Percentiles rank a stretch among this genome's conserved stretches.
phyloP scores from a whole-genome alignment of 2,888 invertebrate genomes.

The Petrolisthes manimaculis region DNA sequence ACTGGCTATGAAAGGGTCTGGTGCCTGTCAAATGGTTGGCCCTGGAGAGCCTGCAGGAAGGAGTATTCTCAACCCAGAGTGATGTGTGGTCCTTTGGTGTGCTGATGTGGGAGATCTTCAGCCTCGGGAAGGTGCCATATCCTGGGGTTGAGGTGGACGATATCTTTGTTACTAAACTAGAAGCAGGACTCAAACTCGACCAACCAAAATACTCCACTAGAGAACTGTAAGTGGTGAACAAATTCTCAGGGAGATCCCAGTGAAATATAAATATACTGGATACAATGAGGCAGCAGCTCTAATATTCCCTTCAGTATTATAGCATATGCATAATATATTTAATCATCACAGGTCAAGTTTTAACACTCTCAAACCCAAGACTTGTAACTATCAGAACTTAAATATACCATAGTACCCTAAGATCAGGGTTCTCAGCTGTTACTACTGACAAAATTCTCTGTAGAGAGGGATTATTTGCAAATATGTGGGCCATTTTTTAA shows the following conservation, averaged over 20 bases:
- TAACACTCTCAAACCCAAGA: too few relatives aligned
- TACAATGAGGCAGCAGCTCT: too few relatives aligned
- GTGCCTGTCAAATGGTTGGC: constrained; percentile 86
- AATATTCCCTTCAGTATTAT: too few relatives aligned
- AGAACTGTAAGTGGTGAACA: constrained; percentile 32
- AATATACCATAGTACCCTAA: too few relatives aligned
- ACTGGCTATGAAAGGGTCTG: constrained; percentile 34
- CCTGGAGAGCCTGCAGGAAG: constrained; percentile 90
- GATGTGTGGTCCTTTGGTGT: constrained; percentile 96
- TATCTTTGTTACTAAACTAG: constrained; percentile 66
- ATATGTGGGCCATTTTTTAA: too few relatives aligned
- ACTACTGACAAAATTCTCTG: too few relatives aligned
- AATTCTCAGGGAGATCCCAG: not conserved
- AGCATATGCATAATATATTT: too few relatives aligned
- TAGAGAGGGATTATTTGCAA: too few relatives aligned
- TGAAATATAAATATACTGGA: too few relatives aligned
- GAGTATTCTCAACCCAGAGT: constrained; percentile 92
- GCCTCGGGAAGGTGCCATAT: constrained; percentile 87
- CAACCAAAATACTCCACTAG: constrained; percentile 49
- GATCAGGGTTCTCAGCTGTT: too few relatives aligned
- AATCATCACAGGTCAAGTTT: too few relatives aligned
- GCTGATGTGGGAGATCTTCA: constrained; percentile 90
- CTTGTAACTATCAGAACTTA: too few relatives aligned
- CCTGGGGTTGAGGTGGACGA: constrained; percentile 74
- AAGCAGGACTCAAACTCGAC: constrained; percentile 43